Evolutionary conservation across 2,797 vertebrate genomes (phyloP), one percentile per base, ranked within the genome.

Genomic region (Parauchenoglanis ngamensis): DNA sequence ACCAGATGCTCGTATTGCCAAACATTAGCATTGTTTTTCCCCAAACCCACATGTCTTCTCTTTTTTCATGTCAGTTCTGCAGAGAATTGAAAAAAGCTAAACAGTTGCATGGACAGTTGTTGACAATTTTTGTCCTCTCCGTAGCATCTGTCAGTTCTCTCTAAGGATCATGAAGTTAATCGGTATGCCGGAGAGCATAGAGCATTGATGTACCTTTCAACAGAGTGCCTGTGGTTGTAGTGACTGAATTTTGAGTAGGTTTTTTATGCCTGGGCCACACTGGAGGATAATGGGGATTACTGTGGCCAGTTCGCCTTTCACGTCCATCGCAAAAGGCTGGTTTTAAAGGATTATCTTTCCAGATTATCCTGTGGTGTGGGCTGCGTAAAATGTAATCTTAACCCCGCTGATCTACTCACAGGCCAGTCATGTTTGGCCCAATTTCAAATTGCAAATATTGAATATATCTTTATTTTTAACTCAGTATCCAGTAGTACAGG

Each of bases 321-420:
- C 25, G n/a, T 8, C 57, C 57, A 61, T 46, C 0, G 23, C 23
- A 80, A 61, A 80, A 23, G 23, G 35, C 35, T 61, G 78, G 35
- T n/a, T 61, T n/a, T 63, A 63, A 80, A 80, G 35, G 78, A 61
- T 80, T 80, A 61, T 44, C 7, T 44, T 61, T 11, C 56, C 56
- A 80, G 6, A 61, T 61, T 80, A 61, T 61, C 78, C 21, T 4
- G 57, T 63, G 23, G 1, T 80, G 35, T 46, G 4, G 21, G 17
- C 4, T 61, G 77, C 61, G 56, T 61, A 40, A 80, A 80, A 61
- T 80, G 56, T 59, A 61, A 80, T 80, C 77, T 7, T 25, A 80
- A 86, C 25, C 65, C 25, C 13, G 17, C 7, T 82, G 19, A 65
- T n/a, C 25, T 65, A 17, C 59, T 82, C 4, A 4, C 25, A 65